A percentile compares a stretch with the other conserved stretches of the same genome.
Conservation (phyloP, 2,113 vertebrate species). For the Scomber scombrus region DNA sequence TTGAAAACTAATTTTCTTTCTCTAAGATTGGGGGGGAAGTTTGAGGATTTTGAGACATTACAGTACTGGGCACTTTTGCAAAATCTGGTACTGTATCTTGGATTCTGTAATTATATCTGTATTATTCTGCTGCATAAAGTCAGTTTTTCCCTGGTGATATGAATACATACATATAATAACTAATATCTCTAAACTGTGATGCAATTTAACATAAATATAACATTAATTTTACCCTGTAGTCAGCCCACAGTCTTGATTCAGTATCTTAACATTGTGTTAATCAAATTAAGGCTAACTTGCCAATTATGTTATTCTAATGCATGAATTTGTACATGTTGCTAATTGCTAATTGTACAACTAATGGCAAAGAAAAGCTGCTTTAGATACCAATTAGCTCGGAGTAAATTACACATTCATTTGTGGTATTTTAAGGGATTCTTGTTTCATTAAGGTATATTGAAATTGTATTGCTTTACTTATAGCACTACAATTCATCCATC, state of each 20-base stretch:
- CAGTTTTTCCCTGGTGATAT: neutral
- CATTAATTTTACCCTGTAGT: neutral
- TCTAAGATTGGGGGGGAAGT: slow-evolving; percentile 22
- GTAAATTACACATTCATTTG: neutral
- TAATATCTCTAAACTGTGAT: neutral
- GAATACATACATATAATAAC: neutral
- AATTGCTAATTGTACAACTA: too few species aligned
- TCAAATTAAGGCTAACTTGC: neutral
- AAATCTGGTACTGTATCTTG: slow-evolving; percentile 1
- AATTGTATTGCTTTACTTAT: neutral
- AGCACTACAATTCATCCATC: neutral
- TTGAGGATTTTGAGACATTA: slow-evolving; percentile 21
- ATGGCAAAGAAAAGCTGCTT: too few species aligned
- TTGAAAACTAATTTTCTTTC: slow-evolving; percentile 59
- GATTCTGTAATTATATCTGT: slow-evolving; percentile 27
- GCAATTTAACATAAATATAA: neutral
- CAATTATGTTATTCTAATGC: neutral
- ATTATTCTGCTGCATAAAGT: neutral
- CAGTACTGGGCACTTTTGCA: slow-evolving; percentile 7
- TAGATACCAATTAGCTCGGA: too few species aligned
- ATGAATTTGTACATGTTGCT: too few species aligned
- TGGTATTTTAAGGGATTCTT: neutral
- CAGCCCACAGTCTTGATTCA: neutral
- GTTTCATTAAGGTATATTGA: too few species aligned
- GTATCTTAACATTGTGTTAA: neutral